Evolutionary conservation across 1,140 invertebrate species (phyloP).

Genomic region (Papilio xuthus): DNA sequence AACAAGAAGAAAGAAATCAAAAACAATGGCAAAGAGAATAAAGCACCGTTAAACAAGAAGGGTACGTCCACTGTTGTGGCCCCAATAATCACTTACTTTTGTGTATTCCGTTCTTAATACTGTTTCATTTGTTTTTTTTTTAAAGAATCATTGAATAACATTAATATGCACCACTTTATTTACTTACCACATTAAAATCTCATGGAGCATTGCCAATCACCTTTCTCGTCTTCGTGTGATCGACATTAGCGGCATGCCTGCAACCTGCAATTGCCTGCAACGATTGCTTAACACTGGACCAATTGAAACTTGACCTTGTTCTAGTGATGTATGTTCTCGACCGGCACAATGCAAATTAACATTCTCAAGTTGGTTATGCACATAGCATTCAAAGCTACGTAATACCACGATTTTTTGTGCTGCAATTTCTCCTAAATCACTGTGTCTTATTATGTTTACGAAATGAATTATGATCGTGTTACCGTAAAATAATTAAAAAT

Average conservation of each 20-base stretch:
- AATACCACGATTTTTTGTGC: neutral
- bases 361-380: conserved; percentile 21
- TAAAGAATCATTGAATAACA: neutral
- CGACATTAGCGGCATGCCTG: conserved; percentile 61
- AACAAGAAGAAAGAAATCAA: conserved; percentile 70
- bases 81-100: conserved; percentile 45
- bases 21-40: conserved; percentile 74
- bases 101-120: neutral
- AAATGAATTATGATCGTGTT: neutral
- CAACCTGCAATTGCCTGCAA: conserved; percentile 38
- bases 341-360: conserved; percentile 15
- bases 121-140: neutral
- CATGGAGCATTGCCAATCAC: conserved; percentile 37
- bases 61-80: conserved; percentile 66
- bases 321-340: conserved; percentile 29
- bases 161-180: conserved; percentile 21
- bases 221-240: conserved; percentile 48
- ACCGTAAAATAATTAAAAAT: neutral
- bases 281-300: conserved; percentile 46
- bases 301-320: conserved; percentile 42
- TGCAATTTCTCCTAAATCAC: neutral
- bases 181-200: conserved; percentile 29
- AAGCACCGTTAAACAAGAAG: conserved; percentile 69
- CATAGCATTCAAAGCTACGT: neutral
- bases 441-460: neutral